A percentile compares a stretch with the other conserved stretches of the same genome.
Conservation (phyloP, 2,113 vertebrate genomes). For the rabbit (Oryctolagus cuniculus) region DNA sequence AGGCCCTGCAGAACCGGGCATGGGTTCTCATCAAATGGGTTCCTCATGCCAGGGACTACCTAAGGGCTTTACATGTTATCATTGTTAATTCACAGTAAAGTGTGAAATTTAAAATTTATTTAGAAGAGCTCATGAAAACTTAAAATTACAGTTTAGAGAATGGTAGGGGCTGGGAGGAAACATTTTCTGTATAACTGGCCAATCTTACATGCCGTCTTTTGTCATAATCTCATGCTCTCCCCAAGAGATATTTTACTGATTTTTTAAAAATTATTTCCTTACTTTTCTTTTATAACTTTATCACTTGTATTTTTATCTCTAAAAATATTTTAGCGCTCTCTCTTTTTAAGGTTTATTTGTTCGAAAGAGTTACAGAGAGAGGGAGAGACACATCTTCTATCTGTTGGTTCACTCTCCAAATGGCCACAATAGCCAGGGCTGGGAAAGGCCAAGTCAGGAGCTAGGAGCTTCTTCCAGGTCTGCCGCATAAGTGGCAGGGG, state of each 20-base stretch:
- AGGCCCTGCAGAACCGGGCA: background rate
- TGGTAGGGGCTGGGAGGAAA: background rate
- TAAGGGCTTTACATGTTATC: background rate
- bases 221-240: background rate
- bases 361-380: too few relatives aligned
- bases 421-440: too few relatives aligned
- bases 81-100: background rate
- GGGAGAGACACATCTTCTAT: too few relatives aligned
- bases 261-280: constrained; percentile 7
- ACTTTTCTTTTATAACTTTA: constrained; percentile 3
- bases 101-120: background rate
- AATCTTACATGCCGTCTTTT: background rate
- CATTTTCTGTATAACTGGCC: background rate
- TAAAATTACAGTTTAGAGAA: background rate
- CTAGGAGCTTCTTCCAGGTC: too few relatives aligned
- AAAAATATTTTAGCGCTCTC: too few relatives aligned
- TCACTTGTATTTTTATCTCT: background rate
- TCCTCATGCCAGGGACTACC: background rate
- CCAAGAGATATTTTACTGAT: background rate
- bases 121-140: background rate
- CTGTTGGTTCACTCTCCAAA: too few relatives aligned
- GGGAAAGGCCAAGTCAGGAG: too few relatives aligned
- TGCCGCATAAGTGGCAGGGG: too few relatives aligned
- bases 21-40: background rate
- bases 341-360: too few relatives aligned